Conservation (phyloP, 2,888 invertebrate species). For the Folsomia candida region DNA sequence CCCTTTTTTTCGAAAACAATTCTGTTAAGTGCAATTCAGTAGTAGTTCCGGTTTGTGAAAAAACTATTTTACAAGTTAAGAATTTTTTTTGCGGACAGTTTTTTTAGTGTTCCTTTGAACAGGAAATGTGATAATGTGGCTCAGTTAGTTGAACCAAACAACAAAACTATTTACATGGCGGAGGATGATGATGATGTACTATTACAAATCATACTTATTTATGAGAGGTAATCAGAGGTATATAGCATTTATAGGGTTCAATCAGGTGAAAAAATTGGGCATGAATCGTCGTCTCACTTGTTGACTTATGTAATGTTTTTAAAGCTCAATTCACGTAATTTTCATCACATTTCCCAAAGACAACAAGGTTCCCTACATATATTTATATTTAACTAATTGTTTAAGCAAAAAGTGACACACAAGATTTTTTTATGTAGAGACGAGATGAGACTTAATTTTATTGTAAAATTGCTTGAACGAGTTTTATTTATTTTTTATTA, state of each 20-base stretch:
- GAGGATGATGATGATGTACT: too few species aligned
- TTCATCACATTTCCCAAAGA: not conserved
- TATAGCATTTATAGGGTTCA: too few species aligned
- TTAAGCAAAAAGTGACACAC: not conserved
- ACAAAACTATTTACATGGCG: too few species aligned
- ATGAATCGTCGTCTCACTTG: not conserved
- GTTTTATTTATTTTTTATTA: not conserved
- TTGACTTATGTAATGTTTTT: not conserved
- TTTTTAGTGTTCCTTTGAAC: not conserved
- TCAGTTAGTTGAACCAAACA: not conserved
- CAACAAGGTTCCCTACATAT: not conserved
- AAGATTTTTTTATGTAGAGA: not conserved
- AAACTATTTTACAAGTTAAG: not conserved
- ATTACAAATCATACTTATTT: too few species aligned
- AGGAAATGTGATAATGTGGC: not conserved
- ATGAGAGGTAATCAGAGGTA: too few species aligned
- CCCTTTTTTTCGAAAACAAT: not conserved
- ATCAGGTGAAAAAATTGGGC: not conserved
- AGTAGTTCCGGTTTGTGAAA: not conserved
- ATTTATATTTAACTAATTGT: not conserved
- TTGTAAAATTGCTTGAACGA: not conserved
- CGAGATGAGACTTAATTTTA: not conserved
- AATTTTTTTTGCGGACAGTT: not conserved
- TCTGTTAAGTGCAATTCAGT: slow-evolving; percentile 1
- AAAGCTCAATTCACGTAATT: not conserved